phyloP scores from a whole-genome alignment of 2,797 vertebrate genomes.

The Spinus pinus region DNA sequence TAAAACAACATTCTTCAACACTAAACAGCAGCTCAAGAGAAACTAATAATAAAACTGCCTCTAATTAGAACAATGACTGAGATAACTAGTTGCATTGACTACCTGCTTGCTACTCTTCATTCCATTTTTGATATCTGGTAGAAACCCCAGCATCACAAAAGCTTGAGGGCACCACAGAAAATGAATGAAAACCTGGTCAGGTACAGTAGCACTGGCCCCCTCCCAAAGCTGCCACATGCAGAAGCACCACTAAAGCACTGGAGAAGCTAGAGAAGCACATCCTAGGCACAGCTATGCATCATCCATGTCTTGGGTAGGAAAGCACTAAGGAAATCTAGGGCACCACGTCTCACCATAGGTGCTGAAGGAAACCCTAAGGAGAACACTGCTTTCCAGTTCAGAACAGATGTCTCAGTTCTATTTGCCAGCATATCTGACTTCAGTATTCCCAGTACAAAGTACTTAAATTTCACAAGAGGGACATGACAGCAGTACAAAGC shows the following conservation, averaged over 20 bases:
- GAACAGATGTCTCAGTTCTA: neutral
- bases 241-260: neutral
- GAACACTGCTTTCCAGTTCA: neutral
- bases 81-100: neutral
- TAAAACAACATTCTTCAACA: neutral
- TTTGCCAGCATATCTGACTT: neutral
- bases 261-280: accelerated
- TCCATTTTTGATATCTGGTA: neutral
- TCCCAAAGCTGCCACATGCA: neutral
- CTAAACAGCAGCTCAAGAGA: neutral
- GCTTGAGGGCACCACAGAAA: neutral
- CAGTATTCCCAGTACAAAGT: neutral
- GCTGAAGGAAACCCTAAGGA: neutral
- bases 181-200: neutral
- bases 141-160: neutral
- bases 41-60: neutral
- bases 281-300: neutral
- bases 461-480: neutral
- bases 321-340: neutral
- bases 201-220: neutral
- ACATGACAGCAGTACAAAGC: neutral
- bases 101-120: neutral
- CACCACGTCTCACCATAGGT: neutral
- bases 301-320: neutral
- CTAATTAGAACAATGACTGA: neutral